Evolutionary conservation across 2,113 vertebrate species (phyloP).

Genomic region (Ageneiosus marmoratus): DNA sequence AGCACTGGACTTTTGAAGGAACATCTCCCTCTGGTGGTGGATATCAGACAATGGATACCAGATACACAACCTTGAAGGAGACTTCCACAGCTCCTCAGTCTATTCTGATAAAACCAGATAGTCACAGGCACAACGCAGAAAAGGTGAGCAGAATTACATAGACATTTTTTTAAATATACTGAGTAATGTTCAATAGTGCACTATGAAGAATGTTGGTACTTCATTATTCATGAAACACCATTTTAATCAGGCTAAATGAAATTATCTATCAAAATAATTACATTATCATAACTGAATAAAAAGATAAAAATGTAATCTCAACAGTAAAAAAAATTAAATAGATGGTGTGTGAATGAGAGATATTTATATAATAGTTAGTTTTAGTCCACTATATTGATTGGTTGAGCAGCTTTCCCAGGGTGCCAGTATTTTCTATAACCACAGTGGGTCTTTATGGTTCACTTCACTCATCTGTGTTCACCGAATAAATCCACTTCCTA

Average conservation of each 20-base stretch:
- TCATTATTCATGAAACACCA: not conserved
- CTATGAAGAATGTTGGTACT: not conserved
- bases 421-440: not conserved
- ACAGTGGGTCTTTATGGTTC: not conserved
- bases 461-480: not conserved
- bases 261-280: not conserved
- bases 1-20: conserved; percentile 67
- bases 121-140: conserved; percentile 77
- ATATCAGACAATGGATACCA: conserved; percentile 72
- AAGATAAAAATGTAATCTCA: too few relatives aligned
- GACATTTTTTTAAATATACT: too few relatives aligned
- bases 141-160: conserved; percentile 77
- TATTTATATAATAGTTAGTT: not conserved
- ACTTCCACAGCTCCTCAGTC: conserved; percentile 76
- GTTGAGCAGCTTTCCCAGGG: too few relatives aligned
- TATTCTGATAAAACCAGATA: conserved; percentile 90
- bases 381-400: too few relatives aligned
- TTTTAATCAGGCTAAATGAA: not conserved
- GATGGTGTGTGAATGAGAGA: not conserved
- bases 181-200: not conserved
- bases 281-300: too few relatives aligned
- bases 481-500: not conserved
- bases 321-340: not conserved
- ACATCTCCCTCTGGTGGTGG: conserved; percentile 71
- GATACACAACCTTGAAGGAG: conserved; percentile 72